Base-by-base conservation (phyloP, 2,888 invertebrate genomes). In the Diplazon laetatorius region DNA sequence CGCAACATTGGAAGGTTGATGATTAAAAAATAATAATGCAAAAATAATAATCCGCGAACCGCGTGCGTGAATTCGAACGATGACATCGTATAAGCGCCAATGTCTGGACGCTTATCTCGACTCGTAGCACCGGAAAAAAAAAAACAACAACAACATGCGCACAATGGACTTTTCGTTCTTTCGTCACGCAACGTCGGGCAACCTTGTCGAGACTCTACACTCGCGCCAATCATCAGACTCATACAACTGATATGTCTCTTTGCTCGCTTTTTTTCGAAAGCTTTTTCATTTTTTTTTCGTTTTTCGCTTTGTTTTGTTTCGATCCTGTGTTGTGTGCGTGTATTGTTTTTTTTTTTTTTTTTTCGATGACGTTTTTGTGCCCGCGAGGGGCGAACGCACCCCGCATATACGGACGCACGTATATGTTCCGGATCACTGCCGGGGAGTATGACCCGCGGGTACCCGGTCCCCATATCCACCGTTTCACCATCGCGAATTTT, bases 71-170 rank as follows among this genome's bases (percentile, higher is more conserved):
- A 66, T 35, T 42, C 37, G 70, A 37, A 20, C 74, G 78, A 78
- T 78, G 74, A 78, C 52, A 74, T 78, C 78, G 78, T 22, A 46
- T 70, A 78, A 74, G 74, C 70, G 74, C 74, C n/a, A 70, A 74
- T 44, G 70, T 55, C 60, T 66, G 57, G 68, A 35, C 44, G 63
- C 78, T 78, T 78, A 78, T 78, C 78, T 75, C 78, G n/a, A 78
- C 78, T 75, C 71, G 75, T 75, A 66, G 66, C 78, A 74, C 70
- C 55, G 55, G 66, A 66, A 42, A n/a, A n/a, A n/a, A n/a, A n/a
- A n/a, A n/a, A n/a, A n/a, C n/a, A n/a, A n/a, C n/a, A n/a, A n/a
- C n/a, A 70, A 78, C 75, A 73, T 57, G 66, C 65, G 71, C 66
- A 65, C 66, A 55, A 66, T 42, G n/a, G 44, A 30, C 52, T 44